phyloP scores from a whole-genome alignment of 2,113 vertebrate species.

The Podocnemis expansa region DNA sequence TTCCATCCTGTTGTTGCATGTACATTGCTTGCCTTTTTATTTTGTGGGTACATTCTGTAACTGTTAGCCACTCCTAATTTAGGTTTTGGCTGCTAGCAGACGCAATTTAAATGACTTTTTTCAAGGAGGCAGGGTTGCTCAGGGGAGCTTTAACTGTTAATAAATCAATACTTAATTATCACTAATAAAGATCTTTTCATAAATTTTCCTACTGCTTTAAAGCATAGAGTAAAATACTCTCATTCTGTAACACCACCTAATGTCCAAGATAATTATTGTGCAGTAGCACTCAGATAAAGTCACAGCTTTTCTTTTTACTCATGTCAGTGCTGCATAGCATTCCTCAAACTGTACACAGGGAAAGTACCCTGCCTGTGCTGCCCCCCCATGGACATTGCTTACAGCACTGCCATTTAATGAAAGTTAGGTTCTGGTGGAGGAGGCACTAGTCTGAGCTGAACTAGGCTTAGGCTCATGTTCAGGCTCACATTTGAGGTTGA shows the following conservation, averaged over 20 bases:
- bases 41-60: not conserved
- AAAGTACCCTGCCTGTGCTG: not conserved
- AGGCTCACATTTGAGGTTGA: not conserved
- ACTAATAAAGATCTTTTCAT: not conserved
- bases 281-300: not conserved
- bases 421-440: not conserved
- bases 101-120: not conserved
- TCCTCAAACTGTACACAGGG: not conserved
- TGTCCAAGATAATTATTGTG: not conserved
- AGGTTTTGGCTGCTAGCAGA: not conserved
- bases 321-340: not conserved
- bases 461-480: not conserved
- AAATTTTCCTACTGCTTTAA: not conserved
- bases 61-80: not conserved
- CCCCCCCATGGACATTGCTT: not conserved
- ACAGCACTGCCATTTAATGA: not conserved
- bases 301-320: not conserved
- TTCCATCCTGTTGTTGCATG: not conserved
- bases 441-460: not conserved
- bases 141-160: not conserved
- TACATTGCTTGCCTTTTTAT: not conserved
- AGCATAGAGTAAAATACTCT: too few relatives aligned
- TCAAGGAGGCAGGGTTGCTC: not conserved
- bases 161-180: not conserved
- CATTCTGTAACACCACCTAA: not conserved